These are phyloP conservation scores for Hippocampus guttulatus DNA, from an alignment of 2,113 vertebrate genomes.

Conservation along the genomic window DNA sequence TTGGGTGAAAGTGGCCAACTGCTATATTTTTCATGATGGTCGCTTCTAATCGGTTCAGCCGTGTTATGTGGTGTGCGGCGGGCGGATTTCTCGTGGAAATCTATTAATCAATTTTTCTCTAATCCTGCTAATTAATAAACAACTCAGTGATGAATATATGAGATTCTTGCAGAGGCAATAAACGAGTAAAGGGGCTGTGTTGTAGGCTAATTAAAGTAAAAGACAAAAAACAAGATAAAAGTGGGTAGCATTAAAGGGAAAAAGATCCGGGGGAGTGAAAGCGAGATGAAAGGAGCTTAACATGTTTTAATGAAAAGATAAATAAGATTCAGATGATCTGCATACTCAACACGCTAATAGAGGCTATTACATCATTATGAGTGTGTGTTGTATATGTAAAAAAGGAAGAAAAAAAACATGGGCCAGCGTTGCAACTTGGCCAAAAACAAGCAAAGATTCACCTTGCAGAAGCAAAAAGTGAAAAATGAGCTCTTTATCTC, in stretches of 20 bases:
- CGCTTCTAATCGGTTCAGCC: neutral
- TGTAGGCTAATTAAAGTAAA: neutral
- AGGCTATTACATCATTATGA: neutral
- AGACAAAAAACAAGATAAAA: neutral
- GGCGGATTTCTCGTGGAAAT: neutral
- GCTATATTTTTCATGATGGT: neutral
- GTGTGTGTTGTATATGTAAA: neutral
- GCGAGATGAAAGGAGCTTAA: neutral
- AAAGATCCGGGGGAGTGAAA: neutral
- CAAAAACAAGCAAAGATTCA: constrained; percentile 20
- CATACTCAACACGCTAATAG: neutral
- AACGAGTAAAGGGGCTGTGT: neutral
- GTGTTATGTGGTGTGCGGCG: neutral
- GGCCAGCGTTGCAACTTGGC: constrained; percentile 5
- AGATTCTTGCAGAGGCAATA: neutral
- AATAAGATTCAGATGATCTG: neutral
- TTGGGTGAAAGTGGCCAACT: no score
- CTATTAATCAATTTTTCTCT: neutral
- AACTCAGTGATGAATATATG: neutral
- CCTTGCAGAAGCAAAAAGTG: constrained; percentile 18
- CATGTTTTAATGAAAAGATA: constrained; percentile 3
- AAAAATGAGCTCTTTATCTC: constrained; percentile 40
- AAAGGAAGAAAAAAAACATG: neutral
- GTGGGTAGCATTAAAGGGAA: neutral
- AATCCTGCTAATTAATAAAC: neutral